Conservation (phyloP, 1,140 invertebrate genomes). For the Heliconius himera region DNA sequence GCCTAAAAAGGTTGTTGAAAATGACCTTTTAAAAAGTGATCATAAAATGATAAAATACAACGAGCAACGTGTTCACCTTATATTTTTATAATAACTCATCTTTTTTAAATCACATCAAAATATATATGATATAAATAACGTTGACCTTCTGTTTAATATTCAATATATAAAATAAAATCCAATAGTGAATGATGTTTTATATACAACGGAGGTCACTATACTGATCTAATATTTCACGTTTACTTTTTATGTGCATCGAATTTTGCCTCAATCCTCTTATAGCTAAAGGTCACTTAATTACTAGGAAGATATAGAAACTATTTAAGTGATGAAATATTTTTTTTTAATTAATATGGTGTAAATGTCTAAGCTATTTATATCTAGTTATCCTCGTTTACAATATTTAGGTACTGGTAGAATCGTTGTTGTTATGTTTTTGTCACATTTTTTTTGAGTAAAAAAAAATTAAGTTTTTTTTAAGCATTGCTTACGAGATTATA, state of each 20-base stretch:
- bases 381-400: not conserved
- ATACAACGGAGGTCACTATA: constrained; percentile 6
- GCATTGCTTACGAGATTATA: no score
- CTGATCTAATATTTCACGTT: constrained; percentile 22
- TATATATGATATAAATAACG: not conserved
- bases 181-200: not conserved
- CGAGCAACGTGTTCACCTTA: not conserved
- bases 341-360: not conserved
- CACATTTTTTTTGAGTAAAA: no score
- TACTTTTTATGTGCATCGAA: constrained; percentile 16
- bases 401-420: not conserved
- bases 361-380: not conserved
- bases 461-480: no score
- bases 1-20: no score
- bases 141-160: constrained; percentile 22
- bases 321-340: not conserved
- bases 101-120: not conserved
- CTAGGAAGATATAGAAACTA: constrained; percentile 1
- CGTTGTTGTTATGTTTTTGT: not conserved
- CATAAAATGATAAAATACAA: no score
- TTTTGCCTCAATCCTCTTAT: constrained; percentile 24
- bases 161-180: not conserved
- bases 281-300: constrained; percentile 24
- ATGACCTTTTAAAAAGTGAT: no score
- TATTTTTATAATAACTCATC: not conserved